Base-by-base conservation (phyloP, 2,888 invertebrate genomes). In the Callinectes sapidus region DNA sequence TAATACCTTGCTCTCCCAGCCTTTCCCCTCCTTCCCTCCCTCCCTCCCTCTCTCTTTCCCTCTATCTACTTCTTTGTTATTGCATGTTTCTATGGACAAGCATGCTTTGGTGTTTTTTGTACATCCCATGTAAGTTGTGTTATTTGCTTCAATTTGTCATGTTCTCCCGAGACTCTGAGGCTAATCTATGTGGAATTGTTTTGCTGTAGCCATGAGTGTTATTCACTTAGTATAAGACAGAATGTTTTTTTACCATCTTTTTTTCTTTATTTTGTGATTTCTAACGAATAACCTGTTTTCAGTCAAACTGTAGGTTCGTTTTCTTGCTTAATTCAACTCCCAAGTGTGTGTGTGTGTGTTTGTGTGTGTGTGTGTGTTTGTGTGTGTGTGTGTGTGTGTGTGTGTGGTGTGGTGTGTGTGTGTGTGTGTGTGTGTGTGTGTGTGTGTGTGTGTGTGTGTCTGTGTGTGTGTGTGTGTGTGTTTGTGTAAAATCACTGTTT, bases 11-110 rank as follows among this genome's bases (percentile, higher is more conserved):
- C 2, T 35, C 81, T 81, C 81, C 81, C 66, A 71, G 13, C 55
- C 48, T 81, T 77, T 35, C 66, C 32, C 48, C 90, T 90, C 90
- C 77, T 48, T 61, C 71, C 48, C 23, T 61, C 61, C 77, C 61
- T 77, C 42, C 35, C 77, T 66, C 16, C 71, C 61, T 77, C 42
- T 23, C 77, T 66, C 16, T 42, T 28, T 89, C 2, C 42, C 54
- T 71, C 77, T 23, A 35, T 71, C 6, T 32, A 35, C 71, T 39
- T 32, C 54, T 18, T 42, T 32, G 1, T 16, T 42, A 48, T 87
- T 87, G 28, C 87, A n/a, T 71, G 66, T 86, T 86, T 86, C 39
- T 86, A 14, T 86, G 39, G n/a, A 39, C 18, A 28, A 42, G 28
- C n/a, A 87, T 87, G 87, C 87, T 81, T 71, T 77, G 48, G 48